Base-by-base conservation (phyloP, 2,888 invertebrate species). In the Latheticus oryzae region DNA sequence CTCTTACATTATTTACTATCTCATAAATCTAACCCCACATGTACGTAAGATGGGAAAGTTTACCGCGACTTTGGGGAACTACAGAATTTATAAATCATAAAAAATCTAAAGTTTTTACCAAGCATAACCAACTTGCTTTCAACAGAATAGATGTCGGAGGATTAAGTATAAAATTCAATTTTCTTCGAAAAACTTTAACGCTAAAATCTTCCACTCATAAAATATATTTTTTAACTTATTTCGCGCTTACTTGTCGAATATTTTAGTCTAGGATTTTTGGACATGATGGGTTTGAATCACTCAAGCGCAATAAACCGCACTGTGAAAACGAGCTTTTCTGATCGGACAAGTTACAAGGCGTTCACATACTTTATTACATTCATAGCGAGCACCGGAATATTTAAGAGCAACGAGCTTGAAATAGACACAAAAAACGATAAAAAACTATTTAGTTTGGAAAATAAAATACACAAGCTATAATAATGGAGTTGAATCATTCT, bases 1-100 rank as follows among this genome's bases (percentile, higher is more conserved):
- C 63, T 67, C 65, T 65, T 69, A 67, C 68, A 70, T 73, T 73
- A 74, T 74, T 74, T 73, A 73, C 72, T 70, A 71, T 66, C 69
- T 65, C 68, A 73, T 73, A 73, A 74, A 74, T 73, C 71, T 71
- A 65, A 64, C 56, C 69, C 66, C 69, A 69, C 71, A 71, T 72
- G 73, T 70, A 71, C 67, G 65, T 69, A 70, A 70, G 68, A 73
- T 68, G 71, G 67, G 65, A 69, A 72, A 71, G 65, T 71, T 73
- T 68, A 65, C 63, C 62, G 64, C 64, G 68, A 66, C 67, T 71
- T 67, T 40, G 48, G 64, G 64, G 62, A 69, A 69, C 68, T 65
- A 63, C 64, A 61, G 67, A 71, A 72, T 72, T 69, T 69, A 73
- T 72, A 73, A 72, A 73, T 72, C 71, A 73, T 71, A 67, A 69